Evolutionary conservation across 2,888 invertebrate genomes (phyloP).

Genomic region (Chymomyza fuscimana): DNA sequence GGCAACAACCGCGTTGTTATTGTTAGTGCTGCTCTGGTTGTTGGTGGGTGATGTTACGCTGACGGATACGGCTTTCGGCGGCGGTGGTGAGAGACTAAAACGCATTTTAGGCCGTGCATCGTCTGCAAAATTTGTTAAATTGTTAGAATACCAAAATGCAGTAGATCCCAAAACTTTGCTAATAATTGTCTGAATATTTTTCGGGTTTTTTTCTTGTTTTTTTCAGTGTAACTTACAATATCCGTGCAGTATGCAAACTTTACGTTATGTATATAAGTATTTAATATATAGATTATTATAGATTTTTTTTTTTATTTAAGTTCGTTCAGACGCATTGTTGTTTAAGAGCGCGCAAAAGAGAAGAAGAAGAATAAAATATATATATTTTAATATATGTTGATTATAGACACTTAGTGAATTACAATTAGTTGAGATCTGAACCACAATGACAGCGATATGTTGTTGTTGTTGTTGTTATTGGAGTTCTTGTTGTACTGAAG

Average conservation of each 20-base stretch:
- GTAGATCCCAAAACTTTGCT: constrained; percentile 6
- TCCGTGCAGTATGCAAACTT: constrained; percentile 79
- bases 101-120: constrained; percentile 79
- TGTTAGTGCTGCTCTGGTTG: constrained; percentile 14
- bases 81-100: constrained; percentile 77
- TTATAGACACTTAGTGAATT: constrained; percentile 52
- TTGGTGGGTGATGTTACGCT: constrained; percentile 63
- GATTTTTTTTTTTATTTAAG: constrained; percentile 24
- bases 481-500: neutral
- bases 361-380: constrained; percentile 59
- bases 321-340: constrained; percentile 32
- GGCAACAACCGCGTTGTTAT: constrained; percentile 12
- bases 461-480: constrained; percentile 11
- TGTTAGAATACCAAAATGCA: constrained; percentile 7
- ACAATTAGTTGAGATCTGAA: constrained; percentile 15
- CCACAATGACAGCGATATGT: constrained; percentile 50
- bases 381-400: constrained; percentile 42
- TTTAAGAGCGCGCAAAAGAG: constrained; percentile 60
- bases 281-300: constrained; percentile 16
- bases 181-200: constrained; percentile 12
- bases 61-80: constrained; percentile 52
- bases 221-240: constrained; percentile 72
- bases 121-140: constrained; percentile 62
- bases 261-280: constrained; percentile 37
- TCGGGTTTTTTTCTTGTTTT: constrained; percentile 13